phyloP scores from a whole-genome alignment of 2,888 invertebrate genomes.

The Biston stratarius region DNA sequence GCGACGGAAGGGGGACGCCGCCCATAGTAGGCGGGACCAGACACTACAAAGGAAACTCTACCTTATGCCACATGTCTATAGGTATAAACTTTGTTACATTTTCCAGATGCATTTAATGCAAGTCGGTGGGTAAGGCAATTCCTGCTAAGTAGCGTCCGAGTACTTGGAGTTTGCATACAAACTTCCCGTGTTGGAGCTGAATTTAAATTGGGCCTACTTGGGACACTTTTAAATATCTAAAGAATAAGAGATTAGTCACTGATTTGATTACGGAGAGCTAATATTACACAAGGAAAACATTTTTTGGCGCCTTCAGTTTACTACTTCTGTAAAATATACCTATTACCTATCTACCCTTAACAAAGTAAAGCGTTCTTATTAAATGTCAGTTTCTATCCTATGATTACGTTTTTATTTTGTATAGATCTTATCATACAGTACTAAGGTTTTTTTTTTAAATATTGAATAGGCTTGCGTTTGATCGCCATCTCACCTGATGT shows the following conservation, averaged over 20 bases:
- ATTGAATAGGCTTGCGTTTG: too few relatives aligned
- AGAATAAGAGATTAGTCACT: too few relatives aligned
- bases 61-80: slow-evolving; percentile 44
- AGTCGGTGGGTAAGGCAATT: slow-evolving; percentile 71
- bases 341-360: too few relatives aligned
- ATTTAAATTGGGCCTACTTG: slow-evolving; percentile 30
- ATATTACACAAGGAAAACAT: neutral
- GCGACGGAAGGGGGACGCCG: slow-evolving; percentile 75
- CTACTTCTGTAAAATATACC: too few relatives aligned
- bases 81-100: slow-evolving; percentile 41
- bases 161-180: slow-evolving; percentile 67
- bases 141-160: slow-evolving; percentile 78
- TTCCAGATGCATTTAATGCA: slow-evolving; percentile 73
- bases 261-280: neutral
- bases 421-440: too few relatives aligned
- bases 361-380: too few relatives aligned
- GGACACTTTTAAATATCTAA: neutral
- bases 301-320: too few relatives aligned
- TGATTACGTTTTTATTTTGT: too few relatives aligned
- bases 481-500: too few relatives aligned
- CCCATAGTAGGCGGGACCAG: slow-evolving; percentile 81
- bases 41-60: slow-evolving; percentile 47
- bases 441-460: too few relatives aligned
- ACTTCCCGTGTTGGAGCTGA: slow-evolving; percentile 38
- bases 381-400: too few relatives aligned